Conservation (phyloP, 2,113 vertebrate species). For the Rana temporaria region DNA sequence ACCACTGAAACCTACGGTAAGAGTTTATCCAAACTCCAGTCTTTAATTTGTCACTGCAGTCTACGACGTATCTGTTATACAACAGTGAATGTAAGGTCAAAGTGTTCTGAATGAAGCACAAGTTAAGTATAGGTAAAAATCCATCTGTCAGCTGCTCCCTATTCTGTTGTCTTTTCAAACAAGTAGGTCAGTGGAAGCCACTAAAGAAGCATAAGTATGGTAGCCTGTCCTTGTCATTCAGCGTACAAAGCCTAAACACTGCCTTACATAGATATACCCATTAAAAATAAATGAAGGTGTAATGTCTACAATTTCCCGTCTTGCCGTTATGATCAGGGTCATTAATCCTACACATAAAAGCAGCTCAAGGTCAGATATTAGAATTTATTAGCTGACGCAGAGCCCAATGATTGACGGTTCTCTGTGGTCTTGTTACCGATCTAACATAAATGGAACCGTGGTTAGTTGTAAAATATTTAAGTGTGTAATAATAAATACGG, state of each 20-base stretch:
- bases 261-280: neutral
- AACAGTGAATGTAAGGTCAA: neutral
- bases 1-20: too few species aligned
- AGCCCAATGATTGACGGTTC: neutral
- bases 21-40: too few species aligned
- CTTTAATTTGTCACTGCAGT: too few species aligned
- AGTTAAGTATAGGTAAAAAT: neutral
- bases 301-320: neutral
- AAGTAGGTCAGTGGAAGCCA: slow-evolving; percentile 4
- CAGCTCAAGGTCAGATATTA: slow-evolving; percentile 24
- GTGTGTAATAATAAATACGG: neutral
- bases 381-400: neutral
- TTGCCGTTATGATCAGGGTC: neutral
- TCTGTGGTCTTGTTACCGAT: neutral
- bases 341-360: slow-evolving; percentile 21
- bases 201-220: neutral
- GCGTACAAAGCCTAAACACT: neutral
- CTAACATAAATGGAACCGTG: neutral
- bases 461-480: slow-evolving; percentile 2
- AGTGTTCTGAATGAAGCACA: neutral
- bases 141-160: neutral
- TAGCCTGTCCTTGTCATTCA: neutral
- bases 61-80: too few species aligned
- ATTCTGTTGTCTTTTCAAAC: neutral
- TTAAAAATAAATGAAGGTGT: too few species aligned